These are phyloP conservation scores for Dinocampus coccinellae DNA, from an alignment of 2,888 invertebrate genomes.

Conservation along the genomic window DNA sequence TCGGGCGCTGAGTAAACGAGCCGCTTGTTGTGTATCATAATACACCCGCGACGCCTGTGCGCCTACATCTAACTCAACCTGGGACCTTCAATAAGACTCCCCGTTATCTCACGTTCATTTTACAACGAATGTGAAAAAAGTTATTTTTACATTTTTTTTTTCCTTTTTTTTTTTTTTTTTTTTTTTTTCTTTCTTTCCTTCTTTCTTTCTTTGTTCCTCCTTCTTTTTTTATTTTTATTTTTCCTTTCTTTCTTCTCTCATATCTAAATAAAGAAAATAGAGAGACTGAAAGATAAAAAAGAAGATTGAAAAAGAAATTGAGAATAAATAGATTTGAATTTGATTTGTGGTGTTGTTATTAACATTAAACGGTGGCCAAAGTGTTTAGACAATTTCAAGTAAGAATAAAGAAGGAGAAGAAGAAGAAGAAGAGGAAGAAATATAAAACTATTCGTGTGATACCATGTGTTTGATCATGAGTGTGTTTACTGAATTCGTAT, in stretches of 20 bases:
- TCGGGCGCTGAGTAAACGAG: slow-evolving; percentile 81
- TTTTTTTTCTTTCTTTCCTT: background rate
- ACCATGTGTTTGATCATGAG: no score
- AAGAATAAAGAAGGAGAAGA: no score
- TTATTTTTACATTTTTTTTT: background rate
- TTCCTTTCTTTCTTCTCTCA: background rate
- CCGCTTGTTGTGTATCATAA: slow-evolving; percentile 88
- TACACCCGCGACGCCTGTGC: slow-evolving; percentile 68
- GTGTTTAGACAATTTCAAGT: background rate
- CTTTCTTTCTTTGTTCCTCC: background rate
- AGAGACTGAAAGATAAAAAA: background rate
- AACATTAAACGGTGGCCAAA: background rate
- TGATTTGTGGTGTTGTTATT: background rate
- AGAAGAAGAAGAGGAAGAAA: no score
- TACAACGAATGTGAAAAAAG: background rate
- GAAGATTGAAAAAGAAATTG: background rate
- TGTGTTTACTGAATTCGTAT: background rate
- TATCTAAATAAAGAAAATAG: background rate
- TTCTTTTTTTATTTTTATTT: background rate
- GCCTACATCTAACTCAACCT: slow-evolving; percentile 11
- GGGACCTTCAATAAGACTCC: background rate
- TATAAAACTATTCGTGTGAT: no score
- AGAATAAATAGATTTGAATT: background rate
- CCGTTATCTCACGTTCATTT: background rate
- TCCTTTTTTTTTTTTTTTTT: background rate